These are phyloP conservation scores for Serrognathus titanus DNA, from an alignment of 2,888 invertebrate species.

Conservation along the genomic window DNA sequence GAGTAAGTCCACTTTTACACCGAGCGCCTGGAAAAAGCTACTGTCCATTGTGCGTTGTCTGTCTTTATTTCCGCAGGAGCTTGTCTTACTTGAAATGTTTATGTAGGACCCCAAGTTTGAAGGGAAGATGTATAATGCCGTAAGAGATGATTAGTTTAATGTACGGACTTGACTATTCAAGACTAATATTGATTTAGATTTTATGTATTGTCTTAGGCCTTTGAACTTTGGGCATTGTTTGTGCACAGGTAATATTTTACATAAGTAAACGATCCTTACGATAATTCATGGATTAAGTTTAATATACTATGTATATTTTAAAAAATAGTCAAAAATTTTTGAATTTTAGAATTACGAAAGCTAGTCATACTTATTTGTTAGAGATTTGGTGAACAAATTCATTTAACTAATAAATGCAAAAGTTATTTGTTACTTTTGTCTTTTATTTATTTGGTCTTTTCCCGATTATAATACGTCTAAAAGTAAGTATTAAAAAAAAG, in stretches of 20 bases:
- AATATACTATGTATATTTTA: no score
- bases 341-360: no score
- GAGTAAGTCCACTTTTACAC: slow-evolving; percentile 19
- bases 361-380: no score
- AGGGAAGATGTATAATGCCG: slow-evolving; percentile 34
- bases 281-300: no score
- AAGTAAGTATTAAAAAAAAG: no score
- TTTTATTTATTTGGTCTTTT: no score
- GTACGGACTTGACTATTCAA: slow-evolving; percentile 38
- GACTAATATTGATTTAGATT: slow-evolving; percentile 44
- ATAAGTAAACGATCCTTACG: no score
- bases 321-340: no score
- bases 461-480: no score
- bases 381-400: no score
- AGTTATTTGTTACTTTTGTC: no score
- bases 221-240: slow-evolving; percentile 25
- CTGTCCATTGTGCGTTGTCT: slow-evolving; percentile 33
- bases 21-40: slow-evolving; percentile 24
- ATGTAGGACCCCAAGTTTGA: slow-evolving; percentile 25
- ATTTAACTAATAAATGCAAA: no score
- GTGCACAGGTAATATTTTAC: slow-evolving; percentile 41
- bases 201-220: slow-evolving; percentile 38
- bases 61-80: slow-evolving; percentile 32
- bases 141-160: slow-evolving; percentile 44
- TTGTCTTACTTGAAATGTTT: slow-evolving; percentile 39